These are phyloP conservation scores for Poeciliopsis gracilis DNA, from an alignment of 2,797 vertebrate genomes.

Conservation along the genomic window DNA sequence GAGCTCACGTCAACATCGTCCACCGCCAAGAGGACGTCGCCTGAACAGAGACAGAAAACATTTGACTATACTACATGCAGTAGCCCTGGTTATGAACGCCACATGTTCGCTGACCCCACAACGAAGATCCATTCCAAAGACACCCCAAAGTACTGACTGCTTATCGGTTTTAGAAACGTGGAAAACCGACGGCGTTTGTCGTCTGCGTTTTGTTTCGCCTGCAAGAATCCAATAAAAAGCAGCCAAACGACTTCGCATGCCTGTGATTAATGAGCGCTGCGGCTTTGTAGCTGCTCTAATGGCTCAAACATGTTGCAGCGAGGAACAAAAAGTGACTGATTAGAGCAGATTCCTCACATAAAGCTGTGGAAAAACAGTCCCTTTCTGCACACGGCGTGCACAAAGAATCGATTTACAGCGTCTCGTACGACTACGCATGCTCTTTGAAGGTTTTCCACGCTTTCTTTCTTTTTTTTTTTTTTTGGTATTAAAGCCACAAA, in stretches of 20 bases:
- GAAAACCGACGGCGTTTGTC: background rate
- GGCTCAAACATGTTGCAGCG: conserved; percentile 71
- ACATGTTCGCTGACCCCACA: background rate
- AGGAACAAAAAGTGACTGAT: conserved; percentile 65
- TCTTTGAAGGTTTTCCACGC: no score
- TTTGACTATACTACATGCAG: background rate
- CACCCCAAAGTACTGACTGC: no score
- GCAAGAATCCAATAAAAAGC: background rate
- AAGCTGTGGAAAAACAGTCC: background rate
- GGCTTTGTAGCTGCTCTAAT: conserved; percentile 74
- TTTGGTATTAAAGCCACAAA: no score
- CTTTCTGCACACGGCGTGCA: background rate
- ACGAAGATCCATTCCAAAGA: background rate
- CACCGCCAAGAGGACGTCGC: conserved; percentile 91
- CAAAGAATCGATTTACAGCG: background rate
- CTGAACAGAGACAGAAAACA: conserved; percentile 69
- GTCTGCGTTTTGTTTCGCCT: background rate
- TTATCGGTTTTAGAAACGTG: background rate
- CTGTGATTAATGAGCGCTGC: conserved; percentile 45
- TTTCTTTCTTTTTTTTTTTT: no score
- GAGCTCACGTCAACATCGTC: conserved; percentile 94
- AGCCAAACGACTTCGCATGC: conserved; percentile 61
- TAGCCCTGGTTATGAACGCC: background rate
- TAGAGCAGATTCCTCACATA: conserved; percentile 46
- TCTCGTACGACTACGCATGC: background rate